Percentiles rank a stretch among this genome's conserved stretches.
phyloP scores from a whole-genome alignment of 2,888 invertebrate species.

The Dolichopus griseipennis region DNA sequence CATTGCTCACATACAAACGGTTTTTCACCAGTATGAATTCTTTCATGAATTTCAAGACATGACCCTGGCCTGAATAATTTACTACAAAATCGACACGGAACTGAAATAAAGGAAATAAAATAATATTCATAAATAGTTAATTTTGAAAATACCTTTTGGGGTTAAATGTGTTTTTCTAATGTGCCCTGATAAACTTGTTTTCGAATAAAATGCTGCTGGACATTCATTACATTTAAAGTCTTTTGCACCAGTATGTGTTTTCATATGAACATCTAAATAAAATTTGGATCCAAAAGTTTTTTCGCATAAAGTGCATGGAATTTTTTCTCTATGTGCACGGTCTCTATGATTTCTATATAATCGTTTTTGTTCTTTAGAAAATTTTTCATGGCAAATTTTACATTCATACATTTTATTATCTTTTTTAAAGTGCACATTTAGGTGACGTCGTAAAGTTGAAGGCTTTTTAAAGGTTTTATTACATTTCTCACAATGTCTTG shows the following conservation, averaged over 20 bases:
- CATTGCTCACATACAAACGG: conserved; percentile 9
- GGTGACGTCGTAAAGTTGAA: background rate
- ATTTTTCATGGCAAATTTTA: background rate
- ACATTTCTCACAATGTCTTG: conserved; percentile 1
- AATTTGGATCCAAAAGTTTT: conserved; percentile 15
- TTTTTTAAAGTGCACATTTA: background rate
- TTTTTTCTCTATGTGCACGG: background rate
- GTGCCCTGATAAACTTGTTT: background rate
- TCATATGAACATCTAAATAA: conserved; percentile 14
- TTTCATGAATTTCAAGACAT: background rate
- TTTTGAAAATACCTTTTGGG: background rate
- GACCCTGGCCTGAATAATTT: background rate
- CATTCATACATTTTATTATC: background rate
- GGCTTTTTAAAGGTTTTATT: background rate
- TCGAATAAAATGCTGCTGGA: background rate
- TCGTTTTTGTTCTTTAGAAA: background rate
- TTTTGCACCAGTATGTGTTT: conserved; percentile 13
- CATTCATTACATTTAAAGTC: conserved; percentile 9
- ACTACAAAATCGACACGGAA: background rate
- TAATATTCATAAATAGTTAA: background rate
- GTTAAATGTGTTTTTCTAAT: background rate
- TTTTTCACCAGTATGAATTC: conserved; percentile 51
- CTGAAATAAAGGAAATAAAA: background rate
- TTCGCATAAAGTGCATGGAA: conserved; percentile 13
- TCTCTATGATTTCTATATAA: background rate